These are phyloP conservation scores for Ara ararauna DNA, from an alignment of 2,797 vertebrate genomes.

Conservation along the genomic window DNA sequence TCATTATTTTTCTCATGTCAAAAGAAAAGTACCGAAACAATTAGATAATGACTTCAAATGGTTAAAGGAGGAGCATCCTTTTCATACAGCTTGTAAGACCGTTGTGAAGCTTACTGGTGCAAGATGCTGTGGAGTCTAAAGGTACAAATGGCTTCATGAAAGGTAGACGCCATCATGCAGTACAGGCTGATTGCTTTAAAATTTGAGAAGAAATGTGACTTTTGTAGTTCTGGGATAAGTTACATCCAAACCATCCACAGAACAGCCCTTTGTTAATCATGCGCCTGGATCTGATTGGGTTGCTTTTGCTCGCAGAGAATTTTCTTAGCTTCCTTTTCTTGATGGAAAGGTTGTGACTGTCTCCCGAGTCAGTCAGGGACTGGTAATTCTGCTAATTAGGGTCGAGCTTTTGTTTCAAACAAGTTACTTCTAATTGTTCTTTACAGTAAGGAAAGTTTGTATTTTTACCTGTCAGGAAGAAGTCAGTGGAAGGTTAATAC, in stretches of 20 bases:
- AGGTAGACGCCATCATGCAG: background rate
- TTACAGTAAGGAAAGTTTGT: background rate
- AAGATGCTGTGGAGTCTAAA: background rate
- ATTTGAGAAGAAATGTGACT: background rate
- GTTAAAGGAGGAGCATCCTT: background rate
- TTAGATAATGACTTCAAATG: background rate
- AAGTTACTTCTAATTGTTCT: background rate
- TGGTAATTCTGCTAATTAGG: background rate
- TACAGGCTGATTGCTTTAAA: background rate
- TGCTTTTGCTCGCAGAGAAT: background rate
- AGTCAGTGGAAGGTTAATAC: background rate
- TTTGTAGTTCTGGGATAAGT: background rate
- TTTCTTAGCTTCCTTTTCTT: background rate
- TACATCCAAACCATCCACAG: background rate
- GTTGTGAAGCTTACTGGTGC: background rate
- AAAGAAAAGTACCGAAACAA: background rate
- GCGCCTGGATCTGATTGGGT: background rate
- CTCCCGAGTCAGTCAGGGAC: background rate
- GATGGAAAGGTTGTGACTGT: background rate
- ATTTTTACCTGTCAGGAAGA: background rate
- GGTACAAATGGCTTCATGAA: background rate
- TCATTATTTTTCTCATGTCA: background rate
- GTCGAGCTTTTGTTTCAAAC: background rate
- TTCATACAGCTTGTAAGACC: fast-evolving
- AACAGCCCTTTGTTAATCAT: background rate